Conservation (phyloP, 1,140 invertebrate genomes). For the Augochlora pura region DNA sequence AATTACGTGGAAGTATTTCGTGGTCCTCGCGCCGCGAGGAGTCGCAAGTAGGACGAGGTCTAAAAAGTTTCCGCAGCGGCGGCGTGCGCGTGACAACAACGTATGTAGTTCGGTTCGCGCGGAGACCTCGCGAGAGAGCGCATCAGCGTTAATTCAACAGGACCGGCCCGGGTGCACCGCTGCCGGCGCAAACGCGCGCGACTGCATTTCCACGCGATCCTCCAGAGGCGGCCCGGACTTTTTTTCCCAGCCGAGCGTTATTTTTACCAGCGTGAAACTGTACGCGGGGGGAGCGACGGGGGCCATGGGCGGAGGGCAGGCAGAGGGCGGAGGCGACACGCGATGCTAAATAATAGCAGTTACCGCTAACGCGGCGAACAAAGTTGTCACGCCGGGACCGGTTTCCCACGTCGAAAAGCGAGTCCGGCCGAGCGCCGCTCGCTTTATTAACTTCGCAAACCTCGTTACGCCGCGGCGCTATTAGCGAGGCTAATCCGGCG, state of each 20-base stretch:
- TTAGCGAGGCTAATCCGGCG: slow-evolving; percentile 25
- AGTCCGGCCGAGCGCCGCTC: not conserved
- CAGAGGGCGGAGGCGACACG: not conserved
- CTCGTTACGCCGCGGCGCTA: slow-evolving; percentile 13
- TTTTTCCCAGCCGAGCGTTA: slow-evolving; percentile 34
- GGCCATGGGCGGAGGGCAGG: no score
- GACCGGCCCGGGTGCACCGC: no score
- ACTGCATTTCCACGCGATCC: slow-evolving; percentile 9
- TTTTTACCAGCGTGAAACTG: slow-evolving; percentile 30
- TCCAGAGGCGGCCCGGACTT: not conserved
- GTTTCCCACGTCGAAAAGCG: slow-evolving; percentile 18
- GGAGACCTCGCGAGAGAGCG: not conserved
- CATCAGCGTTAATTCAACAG: slow-evolving; percentile 14
- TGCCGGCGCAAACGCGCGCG: no score
- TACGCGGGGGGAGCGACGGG: no score
- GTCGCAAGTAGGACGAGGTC: not conserved
- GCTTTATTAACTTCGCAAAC: slow-evolving; percentile 30
- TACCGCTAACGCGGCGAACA: not conserved
- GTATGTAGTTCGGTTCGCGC: not conserved
- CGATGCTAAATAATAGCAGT: slow-evolving; percentile 34
- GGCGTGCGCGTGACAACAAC: not conserved
- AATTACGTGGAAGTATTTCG: no score
- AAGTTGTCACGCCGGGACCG: slow-evolving; percentile 26
- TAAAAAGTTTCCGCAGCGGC: not conserved
- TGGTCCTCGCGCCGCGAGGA: no score